These are phyloP conservation scores for Neelides folsomi DNA, from an alignment of 2,888 invertebrate species.

Conservation along the genomic window DNA sequence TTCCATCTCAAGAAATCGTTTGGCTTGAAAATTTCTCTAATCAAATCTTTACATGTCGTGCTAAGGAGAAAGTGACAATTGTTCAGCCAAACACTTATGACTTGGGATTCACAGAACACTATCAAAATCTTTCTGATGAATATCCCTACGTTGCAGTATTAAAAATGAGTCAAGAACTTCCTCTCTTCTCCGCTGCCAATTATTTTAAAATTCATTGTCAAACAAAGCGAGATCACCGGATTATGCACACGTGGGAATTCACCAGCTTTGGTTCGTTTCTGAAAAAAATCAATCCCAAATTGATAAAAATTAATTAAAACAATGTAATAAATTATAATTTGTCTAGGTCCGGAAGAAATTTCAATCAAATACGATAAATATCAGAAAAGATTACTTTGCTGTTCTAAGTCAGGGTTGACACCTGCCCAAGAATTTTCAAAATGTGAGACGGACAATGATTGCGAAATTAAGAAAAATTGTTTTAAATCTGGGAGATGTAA, in stretches of 20 bases:
- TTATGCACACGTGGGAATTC: slow-evolving; percentile 29
- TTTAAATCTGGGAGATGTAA: slow-evolving; percentile 26
- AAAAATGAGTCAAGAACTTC: slow-evolving; percentile 20
- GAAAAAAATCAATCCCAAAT: too few relatives aligned
- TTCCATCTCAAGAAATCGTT: slow-evolving; percentile 12
- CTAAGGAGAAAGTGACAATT: slow-evolving; percentile 19
- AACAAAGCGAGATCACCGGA: slow-evolving; percentile 13
- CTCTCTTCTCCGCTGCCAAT: slow-evolving; percentile 20
- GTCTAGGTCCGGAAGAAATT: slow-evolving; percentile 15
- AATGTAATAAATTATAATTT: not conserved
- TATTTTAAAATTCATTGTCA: slow-evolving; percentile 31
- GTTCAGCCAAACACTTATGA: slow-evolving; percentile 20
- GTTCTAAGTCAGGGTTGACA: slow-evolving; percentile 23
- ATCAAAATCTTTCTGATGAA: slow-evolving; percentile 14
- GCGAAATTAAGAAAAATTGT: slow-evolving; percentile 24
- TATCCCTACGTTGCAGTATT: slow-evolving; percentile 24
- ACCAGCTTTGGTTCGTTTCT: slow-evolving; percentile 17
- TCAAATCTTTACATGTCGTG: slow-evolving; percentile 27
- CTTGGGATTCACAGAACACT: slow-evolving; percentile 20
- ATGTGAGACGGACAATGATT: slow-evolving; percentile 29
- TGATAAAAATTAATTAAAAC: too few relatives aligned
- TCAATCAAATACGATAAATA: slow-evolving; percentile 21
- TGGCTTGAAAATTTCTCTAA: slow-evolving; percentile 18
- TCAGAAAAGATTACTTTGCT: slow-evolving; percentile 23
- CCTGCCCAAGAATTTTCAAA: slow-evolving; percentile 25